phyloP scores from a whole-genome alignment of 2,113 vertebrate species.

The Chionodraco myersi region DNA sequence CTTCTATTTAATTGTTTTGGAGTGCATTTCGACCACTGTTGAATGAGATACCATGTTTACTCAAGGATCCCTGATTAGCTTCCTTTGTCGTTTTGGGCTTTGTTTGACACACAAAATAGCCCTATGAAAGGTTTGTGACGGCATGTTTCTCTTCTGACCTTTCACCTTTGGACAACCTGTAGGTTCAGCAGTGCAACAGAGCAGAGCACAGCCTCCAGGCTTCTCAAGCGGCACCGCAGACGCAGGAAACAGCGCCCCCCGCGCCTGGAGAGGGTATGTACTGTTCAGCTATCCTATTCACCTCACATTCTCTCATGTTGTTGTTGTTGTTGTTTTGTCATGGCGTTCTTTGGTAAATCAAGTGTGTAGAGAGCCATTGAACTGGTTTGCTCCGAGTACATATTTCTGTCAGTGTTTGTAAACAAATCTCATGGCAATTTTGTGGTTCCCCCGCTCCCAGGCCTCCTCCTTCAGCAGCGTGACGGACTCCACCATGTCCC shows the following conservation, averaged over 20 bases:
- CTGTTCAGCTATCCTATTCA: neutral
- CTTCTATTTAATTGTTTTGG: neutral
- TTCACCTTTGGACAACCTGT: conserved; percentile 17
- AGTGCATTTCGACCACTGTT: neutral
- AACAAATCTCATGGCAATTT: neutral
- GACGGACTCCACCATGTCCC: conserved; percentile 92
- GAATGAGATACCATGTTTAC: neutral
- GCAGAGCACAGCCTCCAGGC: conserved; percentile 89
- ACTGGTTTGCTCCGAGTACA: neutral
- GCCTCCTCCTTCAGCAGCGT: conserved; percentile 93
- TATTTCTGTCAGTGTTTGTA: neutral
- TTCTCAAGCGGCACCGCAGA: conserved; percentile 90
- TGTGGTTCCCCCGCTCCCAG: conserved; percentile 59
- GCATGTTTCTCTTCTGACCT: conserved; percentile 4
- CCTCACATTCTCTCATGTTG: neutral
- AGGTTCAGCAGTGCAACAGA: conserved; percentile 94
- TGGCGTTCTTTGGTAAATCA: neutral
- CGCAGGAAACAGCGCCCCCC: conserved; percentile 91
- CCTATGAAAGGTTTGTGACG: neutral
- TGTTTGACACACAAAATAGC: neutral
- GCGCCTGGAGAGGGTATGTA: conserved; percentile 87
- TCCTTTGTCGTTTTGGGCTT: neutral
- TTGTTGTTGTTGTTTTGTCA: neutral
- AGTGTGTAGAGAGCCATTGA: neutral
- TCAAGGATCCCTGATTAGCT: neutral